phyloP scores from a whole-genome alignment of 1,140 invertebrate genomes.

The Eubasilissa regina region DNA sequence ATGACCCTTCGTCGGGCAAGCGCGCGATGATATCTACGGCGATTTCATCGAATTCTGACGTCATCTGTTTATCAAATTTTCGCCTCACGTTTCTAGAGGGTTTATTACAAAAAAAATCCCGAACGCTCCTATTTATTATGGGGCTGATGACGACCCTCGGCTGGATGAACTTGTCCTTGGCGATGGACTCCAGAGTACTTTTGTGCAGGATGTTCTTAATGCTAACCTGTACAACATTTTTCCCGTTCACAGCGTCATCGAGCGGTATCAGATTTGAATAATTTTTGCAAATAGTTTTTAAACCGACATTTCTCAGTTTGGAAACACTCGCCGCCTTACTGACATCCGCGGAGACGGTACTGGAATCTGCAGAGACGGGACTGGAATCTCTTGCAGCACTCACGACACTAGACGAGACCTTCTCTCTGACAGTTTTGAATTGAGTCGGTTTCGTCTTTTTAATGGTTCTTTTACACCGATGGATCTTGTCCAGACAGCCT shows the following conservation, averaged over 20 bases:
- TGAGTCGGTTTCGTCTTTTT: not conserved
- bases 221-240: not conserved
- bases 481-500: no score
- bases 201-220: not conserved
- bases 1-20: not conserved
- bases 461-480: no score
- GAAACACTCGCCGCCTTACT: no score
- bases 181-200: not conserved
- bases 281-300: no score
- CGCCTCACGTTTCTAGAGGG: not conserved
- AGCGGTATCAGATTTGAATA: no score
- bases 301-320: no score
- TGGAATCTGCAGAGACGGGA: not conserved
- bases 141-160: slow-evolving; percentile 19
- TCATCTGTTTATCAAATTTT: not conserved
- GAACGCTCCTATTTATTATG: not conserved
- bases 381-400: not conserved
- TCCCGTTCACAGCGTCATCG: not conserved
- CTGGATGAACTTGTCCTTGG: slow-evolving; percentile 9
- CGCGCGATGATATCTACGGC: not conserved
- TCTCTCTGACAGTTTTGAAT: not conserved
- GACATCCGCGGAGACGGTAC: no score
- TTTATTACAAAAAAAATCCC: not conserved
- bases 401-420: not conserved
- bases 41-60: no score